Evolutionary conservation across 2,888 invertebrate species (phyloP), one percentile per base, ranked within the genome.

Genomic region (Cantharis rustica): DNA sequence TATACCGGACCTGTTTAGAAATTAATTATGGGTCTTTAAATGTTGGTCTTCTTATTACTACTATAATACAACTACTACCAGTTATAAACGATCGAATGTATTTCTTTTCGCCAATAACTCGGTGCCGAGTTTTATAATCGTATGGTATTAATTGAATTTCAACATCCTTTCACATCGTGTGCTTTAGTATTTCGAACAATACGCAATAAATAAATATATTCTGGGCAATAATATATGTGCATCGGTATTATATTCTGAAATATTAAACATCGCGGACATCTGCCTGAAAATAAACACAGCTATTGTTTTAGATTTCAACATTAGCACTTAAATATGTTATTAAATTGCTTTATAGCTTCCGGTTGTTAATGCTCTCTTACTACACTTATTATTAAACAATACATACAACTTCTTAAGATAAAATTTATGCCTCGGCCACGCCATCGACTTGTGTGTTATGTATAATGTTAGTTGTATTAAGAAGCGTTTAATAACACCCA

Each of bases 301-400:
- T 83, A 87, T 87, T 87, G 87, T 87, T 87, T 85, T 83, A 85
- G 84, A 86, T 86, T 87, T 86, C 86, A 86, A 83, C 86, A 85
- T 83, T 84, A 82, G 85, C 85, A 86, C 86, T 87, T 86, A 86
- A 86, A 87, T 87, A 86, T 87, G 87, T 88, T 88, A 88, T 88
- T 88, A 88, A 88, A 87, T 87, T 87, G 87, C 85, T 88, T 88
- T 88, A 88, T 86, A 84, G 85, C 85, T 88, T 88, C 87, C 87
- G 86, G 85, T 83, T 79, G 83, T 75, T 78, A 79, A 75, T 82
- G 81, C 81, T 84, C 82, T 83, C 82, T 80, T 81, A 79, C 79
- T 77, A 81, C 81, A 82, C 81, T 81, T 82, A 84, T 85, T 83
- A 83, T 84, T 83, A 84, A 82, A 81, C 83, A 81, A 80, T 79